These are phyloP conservation scores for Pterobdella sp. DNA, from an alignment of 2,888 invertebrate species.

Conservation along the genomic window DNA sequence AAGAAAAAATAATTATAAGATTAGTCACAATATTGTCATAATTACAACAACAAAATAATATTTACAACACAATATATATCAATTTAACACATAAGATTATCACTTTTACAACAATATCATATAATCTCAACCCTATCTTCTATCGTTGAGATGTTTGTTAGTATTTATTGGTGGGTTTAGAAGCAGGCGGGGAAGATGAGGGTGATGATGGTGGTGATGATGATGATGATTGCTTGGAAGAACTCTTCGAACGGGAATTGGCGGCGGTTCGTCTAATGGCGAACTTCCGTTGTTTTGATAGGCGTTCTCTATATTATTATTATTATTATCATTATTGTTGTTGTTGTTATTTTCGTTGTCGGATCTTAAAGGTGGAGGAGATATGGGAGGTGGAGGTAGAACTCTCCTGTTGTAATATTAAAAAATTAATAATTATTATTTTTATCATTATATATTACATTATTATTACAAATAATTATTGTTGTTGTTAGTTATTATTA, in stretches of 20 bases:
- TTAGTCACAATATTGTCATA: too few relatives aligned
- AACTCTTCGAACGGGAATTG: background rate
- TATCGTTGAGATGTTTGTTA: constrained; percentile 1
- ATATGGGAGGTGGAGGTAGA: background rate
- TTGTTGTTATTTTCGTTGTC: background rate
- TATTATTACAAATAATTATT: background rate
- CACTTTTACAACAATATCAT: too few relatives aligned
- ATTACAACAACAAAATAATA: too few relatives aligned
- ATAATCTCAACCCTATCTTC: background rate
- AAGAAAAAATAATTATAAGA: too few relatives aligned
- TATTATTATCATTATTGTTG: constrained; percentile 2
- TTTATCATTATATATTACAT: background rate
- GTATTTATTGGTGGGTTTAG: background rate
- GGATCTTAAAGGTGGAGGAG: background rate
- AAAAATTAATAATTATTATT: background rate
- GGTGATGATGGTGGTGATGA: constrained; percentile 1
- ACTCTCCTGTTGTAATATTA: background rate
- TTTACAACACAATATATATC: too few relatives aligned
- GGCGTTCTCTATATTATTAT: background rate
- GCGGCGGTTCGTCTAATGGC: background rate
- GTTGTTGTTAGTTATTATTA: background rate
- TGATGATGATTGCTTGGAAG: background rate
- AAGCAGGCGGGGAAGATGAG: background rate
- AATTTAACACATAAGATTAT: too few relatives aligned
- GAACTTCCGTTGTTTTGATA: background rate